Evolutionary conservation across 2,113 vertebrate species (phyloP).

Genomic region (Calyptommatus sinebrachiatus): DNA sequence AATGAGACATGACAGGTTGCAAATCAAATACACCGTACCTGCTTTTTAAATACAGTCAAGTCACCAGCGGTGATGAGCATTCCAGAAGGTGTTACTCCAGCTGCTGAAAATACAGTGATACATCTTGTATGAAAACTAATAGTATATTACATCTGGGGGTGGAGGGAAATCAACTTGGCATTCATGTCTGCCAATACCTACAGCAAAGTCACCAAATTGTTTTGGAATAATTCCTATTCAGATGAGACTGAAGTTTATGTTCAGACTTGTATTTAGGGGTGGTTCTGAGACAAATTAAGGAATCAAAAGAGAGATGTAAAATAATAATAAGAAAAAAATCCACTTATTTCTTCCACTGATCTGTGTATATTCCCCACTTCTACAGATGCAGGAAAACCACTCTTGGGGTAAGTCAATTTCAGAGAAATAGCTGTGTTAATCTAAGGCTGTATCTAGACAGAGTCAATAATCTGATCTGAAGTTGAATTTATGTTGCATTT

Average conservation of each 20-base stretch:
- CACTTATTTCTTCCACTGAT: too few species aligned
- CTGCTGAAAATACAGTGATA: not conserved
- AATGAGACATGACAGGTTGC: slow-evolving; percentile 35
- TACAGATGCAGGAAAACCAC: too few species aligned
- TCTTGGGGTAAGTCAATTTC: too few species aligned
- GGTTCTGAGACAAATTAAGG: too few species aligned
- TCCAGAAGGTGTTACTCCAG: not conserved
- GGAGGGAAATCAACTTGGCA: not conserved
- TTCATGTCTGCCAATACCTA: not conserved
- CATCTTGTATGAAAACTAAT: not conserved
- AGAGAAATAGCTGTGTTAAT: too few species aligned
- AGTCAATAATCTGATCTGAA: too few species aligned
- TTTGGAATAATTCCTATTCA: not conserved
- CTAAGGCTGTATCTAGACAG: too few species aligned
- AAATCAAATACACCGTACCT: slow-evolving; percentile 52
- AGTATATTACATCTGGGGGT: not conserved
- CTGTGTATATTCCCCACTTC: too few species aligned
- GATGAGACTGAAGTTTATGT: not conserved
- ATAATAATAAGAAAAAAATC: too few species aligned
- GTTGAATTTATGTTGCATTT: too few species aligned
- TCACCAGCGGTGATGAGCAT: not conserved
- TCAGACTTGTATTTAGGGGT: too few species aligned
- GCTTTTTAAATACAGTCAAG: slow-evolving; percentile 39
- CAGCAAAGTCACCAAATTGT: slow-evolving; percentile 16
- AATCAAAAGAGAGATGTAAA: too few species aligned